Base-by-base conservation (phyloP, 2,888 invertebrate species). In the Monoplex corrugatus region DNA sequence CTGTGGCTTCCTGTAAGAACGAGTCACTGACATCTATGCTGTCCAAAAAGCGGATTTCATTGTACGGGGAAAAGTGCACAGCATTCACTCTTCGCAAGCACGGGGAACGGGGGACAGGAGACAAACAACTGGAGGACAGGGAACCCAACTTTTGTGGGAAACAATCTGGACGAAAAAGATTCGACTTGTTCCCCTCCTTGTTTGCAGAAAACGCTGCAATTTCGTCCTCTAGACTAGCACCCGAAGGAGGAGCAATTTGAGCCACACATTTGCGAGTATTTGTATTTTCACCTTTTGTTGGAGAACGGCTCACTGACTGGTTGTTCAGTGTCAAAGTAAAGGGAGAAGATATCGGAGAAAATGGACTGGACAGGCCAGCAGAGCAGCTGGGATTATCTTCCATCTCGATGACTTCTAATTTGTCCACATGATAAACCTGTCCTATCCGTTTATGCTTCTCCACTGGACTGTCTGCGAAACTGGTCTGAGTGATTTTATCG, bases 401-500 rank as follows among this genome's bases (percentile, higher is more conserved):
- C 86, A 75, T 32, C 23, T 83, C 63, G 0, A 89, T 75, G 40
- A 86, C 84, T 32, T 85, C 86, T n/a, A 89, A 35, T 13, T 43
- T 86, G 85, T 86, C 72, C 57, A 85, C 86, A 23, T 63, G 86
- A 50, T 44, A 72, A 19, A 86, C 87, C 32, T 57, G 57, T 19
- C 72, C 87, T 0, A 43, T n/a, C 19, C 50, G 44, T 38, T 89
- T 45, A 13, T 44, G n/a, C 45, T 0, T 16, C 0, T 6, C 16
- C 57, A 32, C 45, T 63, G 84, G 38, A 43, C 57, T n/a, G 38
- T 83, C 89, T 2, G 57, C 35, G 38, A 68, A 63, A 40, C 63
- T 75, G 28, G 89, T 87, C 45, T 89, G 89, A 8, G 88, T 90
- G n/a, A 89, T 50, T 84, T 89, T 89, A 83, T 90, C 89, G 32